A percentile compares a stretch with the other conserved stretches of the same genome.
These are phyloP conservation scores for Orthosia incerta DNA, from an alignment of 2,888 invertebrate species.

Conservation along the genomic window DNA sequence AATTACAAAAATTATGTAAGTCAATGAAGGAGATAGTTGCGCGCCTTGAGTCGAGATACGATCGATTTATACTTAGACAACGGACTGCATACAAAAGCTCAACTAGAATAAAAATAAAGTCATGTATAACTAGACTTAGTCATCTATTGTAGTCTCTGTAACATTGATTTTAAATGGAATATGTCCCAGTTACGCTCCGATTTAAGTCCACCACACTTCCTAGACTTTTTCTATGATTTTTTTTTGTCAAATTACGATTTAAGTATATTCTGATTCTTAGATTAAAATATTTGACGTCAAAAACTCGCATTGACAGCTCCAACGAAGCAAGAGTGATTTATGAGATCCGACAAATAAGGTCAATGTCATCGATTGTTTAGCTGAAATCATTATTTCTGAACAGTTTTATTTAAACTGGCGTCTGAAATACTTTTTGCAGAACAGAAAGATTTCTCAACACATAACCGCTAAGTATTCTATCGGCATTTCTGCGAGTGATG, in stretches of 20 bases:
- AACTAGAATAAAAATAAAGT: constrained; percentile 57
- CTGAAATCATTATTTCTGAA: constrained; percentile 49
- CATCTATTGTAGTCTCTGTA: constrained; percentile 38
- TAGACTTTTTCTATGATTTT: constrained; percentile 60
- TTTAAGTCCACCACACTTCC: constrained; percentile 66
- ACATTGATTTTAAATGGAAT: constrained; percentile 24
- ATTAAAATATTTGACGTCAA: constrained; percentile 50
- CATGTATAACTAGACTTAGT: constrained; percentile 30
- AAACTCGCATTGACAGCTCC: constrained; percentile 65
- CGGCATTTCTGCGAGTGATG: constrained; percentile 67
- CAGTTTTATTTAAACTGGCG: constrained; percentile 41
- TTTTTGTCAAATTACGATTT: constrained; percentile 56
- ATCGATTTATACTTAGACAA: constrained; percentile 70
- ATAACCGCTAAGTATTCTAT: constrained; percentile 64
- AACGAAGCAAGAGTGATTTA: constrained; percentile 71
- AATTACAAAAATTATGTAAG: constrained; percentile 86
- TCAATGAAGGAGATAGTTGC: constrained; percentile 82
- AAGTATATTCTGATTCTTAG: constrained; percentile 26
- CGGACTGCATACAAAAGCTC: constrained; percentile 71
- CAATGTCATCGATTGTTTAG: constrained; percentile 67
- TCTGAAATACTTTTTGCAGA: constrained; percentile 52
- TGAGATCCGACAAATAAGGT: constrained; percentile 66
- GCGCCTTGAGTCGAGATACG: constrained; percentile 76
- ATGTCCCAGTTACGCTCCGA: constrained; percentile 40
- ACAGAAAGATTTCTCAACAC: constrained; percentile 68